phyloP scores from a whole-genome alignment of 2,797 vertebrate genomes.

The Argentina silus region DNA sequence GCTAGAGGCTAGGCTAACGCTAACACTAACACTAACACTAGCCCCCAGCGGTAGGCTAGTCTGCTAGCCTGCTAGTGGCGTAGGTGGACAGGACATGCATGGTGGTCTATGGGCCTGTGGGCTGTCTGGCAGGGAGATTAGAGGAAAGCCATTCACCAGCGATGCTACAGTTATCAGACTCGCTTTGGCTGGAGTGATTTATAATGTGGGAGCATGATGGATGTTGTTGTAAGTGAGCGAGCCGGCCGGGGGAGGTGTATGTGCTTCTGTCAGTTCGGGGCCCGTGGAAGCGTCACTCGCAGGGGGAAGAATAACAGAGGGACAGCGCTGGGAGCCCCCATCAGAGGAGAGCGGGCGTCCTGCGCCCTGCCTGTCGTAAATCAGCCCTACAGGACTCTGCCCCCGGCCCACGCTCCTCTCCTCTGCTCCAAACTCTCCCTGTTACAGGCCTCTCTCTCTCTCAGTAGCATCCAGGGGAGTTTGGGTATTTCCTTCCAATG shows the following conservation, averaged over 20 bases:
- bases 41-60: constrained; percentile 28
- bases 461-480: constrained; percentile 2
- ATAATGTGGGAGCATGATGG: constrained; percentile 79
- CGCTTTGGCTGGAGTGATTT: constrained; percentile 80
- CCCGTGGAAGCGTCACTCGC: constrained; percentile 62
- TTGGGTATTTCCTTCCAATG: not conserved
- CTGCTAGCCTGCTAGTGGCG: constrained; percentile 33
- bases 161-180: constrained; percentile 78
- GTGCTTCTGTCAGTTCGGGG: constrained; percentile 58
- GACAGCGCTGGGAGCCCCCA: constrained; percentile 53
- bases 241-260: constrained; percentile 19
- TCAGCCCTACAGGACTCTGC: constrained; percentile 56
- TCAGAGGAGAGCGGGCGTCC: constrained; percentile 64
- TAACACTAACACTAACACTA: constrained; percentile 43
- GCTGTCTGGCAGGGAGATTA: constrained; percentile 66
- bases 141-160: constrained; percentile 57
- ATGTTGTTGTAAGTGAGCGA: constrained; percentile 74
- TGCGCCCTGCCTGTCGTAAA: constrained; percentile 71
- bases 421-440: constrained; percentile 45
- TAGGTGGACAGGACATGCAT: constrained; percentile 42
- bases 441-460: constrained; percentile 17
- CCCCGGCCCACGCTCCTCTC: constrained; percentile 24
- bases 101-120: constrained; percentile 67
- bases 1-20: not conserved
- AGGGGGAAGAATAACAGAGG: constrained; percentile 59